Evolutionary conservation across 2,113 vertebrate genomes (phyloP), one percentile per base, ranked within the genome.

Genomic region (Conger conger): DNA sequence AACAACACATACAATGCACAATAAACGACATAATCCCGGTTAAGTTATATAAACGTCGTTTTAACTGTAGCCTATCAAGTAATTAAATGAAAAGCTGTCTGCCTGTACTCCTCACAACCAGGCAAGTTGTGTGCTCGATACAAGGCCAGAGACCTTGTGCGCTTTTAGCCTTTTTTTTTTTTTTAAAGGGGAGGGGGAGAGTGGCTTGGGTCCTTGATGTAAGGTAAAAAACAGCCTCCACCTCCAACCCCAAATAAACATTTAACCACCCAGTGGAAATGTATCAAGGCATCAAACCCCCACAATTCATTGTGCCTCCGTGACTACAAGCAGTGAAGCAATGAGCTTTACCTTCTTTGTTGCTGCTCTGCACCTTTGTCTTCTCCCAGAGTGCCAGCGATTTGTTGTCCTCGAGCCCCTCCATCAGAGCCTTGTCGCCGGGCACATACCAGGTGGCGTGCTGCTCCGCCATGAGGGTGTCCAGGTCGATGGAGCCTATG

Each of bases 401-500:
- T 95, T 99, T 98, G 95, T 98, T 97, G 83, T 99, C 97, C 57
- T 97, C 96, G 80, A 95, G 91, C 86, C 96, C 96, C 83, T 98
- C 97, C 95, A 97, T 96, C 94, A 99, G 94, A 93, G 96, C 94
- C 95, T 99, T 99, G 94, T 98, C 98, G 1, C 94, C 92, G 0
- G 98, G 97, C 95, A 99, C 95, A 94, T 98, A 99, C 98, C 98
- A 99, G 94, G 97, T 96, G 93, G 97, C 97, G 84, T 97, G 97
- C 94, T 99, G 97, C 95, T 99, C 98, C 4, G 98, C 97, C 98
- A 99, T 99, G 89, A 99, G 96, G 77, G 98, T 97, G 96, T 99
- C 98, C 95, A 99, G 96, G 95, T 99, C 97, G 85, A 99, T 99
- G 93, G 97, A 97, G 95, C 97, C 97, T 96, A 99, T 97, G 92